These are phyloP conservation scores for Antechinus flavipes DNA, from an alignment of 2,113 vertebrate species.

Conservation along the genomic window DNA sequence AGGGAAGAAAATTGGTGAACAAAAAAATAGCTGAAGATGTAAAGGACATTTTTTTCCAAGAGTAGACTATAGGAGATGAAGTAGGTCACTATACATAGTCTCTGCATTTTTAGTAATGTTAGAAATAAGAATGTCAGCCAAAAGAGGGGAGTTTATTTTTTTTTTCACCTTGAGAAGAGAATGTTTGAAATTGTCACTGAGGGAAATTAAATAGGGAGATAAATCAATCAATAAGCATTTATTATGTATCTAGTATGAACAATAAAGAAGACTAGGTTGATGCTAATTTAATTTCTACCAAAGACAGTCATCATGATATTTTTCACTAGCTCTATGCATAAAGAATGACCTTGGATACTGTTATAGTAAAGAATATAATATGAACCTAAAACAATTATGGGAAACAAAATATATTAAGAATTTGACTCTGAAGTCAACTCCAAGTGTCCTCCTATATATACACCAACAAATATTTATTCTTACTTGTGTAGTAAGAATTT, in stretches of 20 bases:
- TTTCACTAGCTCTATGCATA: not conserved
- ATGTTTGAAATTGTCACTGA: not conserved
- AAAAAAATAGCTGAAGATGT: not conserved
- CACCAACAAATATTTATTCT: not conserved
- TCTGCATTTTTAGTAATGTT: not conserved
- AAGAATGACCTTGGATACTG: not conserved
- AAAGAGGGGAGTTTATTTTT: not conserved
- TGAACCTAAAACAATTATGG: not conserved
- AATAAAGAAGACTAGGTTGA: not conserved
- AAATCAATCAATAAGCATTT: not conserved
- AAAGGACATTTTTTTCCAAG: not conserved
- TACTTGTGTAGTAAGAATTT: not conserved
- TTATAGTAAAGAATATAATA: not conserved
- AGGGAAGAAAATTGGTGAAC: not conserved
- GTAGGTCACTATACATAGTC: not conserved
- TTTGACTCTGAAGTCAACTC: not conserved
- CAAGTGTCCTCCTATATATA: not conserved
- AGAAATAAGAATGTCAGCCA: not conserved
- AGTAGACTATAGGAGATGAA: not conserved
- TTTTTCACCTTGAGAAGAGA: not conserved
- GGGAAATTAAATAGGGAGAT: not conserved
- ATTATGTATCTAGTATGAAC: not conserved
- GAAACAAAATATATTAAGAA: too few relatives aligned
- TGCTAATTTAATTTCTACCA: not conserved
- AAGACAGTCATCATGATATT: not conserved